Evolutionary conservation across 2,113 vertebrate species (phyloP).

Genomic region (Mesembrinibis cayennensis): DNA sequence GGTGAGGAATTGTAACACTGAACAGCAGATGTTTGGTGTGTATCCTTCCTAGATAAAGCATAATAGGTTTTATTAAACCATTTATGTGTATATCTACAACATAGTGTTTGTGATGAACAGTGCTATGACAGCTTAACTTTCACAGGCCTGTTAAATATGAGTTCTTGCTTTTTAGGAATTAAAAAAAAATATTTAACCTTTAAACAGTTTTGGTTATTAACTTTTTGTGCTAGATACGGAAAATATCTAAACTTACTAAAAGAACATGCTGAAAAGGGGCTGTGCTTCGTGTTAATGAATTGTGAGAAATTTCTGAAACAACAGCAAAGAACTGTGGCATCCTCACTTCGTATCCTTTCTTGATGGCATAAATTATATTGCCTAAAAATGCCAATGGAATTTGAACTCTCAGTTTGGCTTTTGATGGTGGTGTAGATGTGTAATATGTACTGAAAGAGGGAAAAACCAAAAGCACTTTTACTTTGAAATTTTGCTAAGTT

Average conservation of each 20-base stretch:
- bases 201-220: neutral
- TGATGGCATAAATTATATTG: neutral
- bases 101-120: neutral
- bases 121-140: neutral
- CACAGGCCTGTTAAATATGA: neutral
- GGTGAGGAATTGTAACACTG: neutral
- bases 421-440: neutral
- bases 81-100: neutral
- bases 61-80: neutral
- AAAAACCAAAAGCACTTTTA: neutral
- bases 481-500: neutral
- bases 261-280: conserved; percentile 71
- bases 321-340: conserved; percentile 70
- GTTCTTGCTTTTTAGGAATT: neutral
- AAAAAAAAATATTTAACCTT: neutral
- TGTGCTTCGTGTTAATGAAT: conserved; percentile 81
- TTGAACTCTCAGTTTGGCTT: neutral
- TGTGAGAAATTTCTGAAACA: conserved; percentile 82
- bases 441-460: neutral
- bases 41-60: neutral
- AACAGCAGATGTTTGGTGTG: neutral
- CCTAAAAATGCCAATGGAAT: neutral
- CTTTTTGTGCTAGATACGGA: conserved; percentile 82
- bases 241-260: conserved; percentile 78
- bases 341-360: conserved; percentile 88